Percentiles rank a stretch among this genome's conserved stretches.
Evolutionary conservation across 2,113 vertebrate species (phyloP).

Genomic region (Strix uralensis): DNA sequence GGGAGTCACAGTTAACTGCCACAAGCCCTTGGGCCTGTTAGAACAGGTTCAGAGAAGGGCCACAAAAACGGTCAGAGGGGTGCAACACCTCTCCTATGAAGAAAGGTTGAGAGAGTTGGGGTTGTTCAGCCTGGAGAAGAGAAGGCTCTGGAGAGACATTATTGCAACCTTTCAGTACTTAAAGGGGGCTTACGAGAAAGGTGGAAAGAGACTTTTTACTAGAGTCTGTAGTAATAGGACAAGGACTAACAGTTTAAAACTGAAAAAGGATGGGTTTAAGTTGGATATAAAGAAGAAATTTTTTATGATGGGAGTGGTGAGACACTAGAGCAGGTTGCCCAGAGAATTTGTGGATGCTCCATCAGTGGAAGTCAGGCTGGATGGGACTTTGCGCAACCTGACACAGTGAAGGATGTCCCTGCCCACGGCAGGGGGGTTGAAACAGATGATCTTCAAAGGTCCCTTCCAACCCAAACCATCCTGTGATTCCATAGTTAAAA

Average conservation of each 20-base stretch:
- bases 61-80: background rate
- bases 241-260: background rate
- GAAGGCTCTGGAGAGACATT: background rate
- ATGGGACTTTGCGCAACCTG: background rate
- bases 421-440: accelerated
- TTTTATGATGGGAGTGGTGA: background rate
- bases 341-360: background rate
- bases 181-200: background rate
- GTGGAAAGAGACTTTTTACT: background rate
- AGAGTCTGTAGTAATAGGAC: background rate
- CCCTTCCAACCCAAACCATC: background rate
- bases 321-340: too few relatives aligned
- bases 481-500: background rate
- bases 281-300: background rate
- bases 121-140: background rate
- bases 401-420: background rate
- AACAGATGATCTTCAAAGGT: background rate
- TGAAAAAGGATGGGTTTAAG: background rate
- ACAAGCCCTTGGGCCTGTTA: background rate
- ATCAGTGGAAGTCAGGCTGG: background rate
- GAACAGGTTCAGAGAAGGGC: background rate
- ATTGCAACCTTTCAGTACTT: background rate
- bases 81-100: background rate
- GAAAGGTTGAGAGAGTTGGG: background rate
- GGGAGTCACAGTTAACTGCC: background rate